A percentile compares a stretch with the other conserved stretches of the same genome.
These are phyloP conservation scores for Clupea harengus DNA, from an alignment of 2,113 vertebrate genomes.

Conservation along the genomic window DNA sequence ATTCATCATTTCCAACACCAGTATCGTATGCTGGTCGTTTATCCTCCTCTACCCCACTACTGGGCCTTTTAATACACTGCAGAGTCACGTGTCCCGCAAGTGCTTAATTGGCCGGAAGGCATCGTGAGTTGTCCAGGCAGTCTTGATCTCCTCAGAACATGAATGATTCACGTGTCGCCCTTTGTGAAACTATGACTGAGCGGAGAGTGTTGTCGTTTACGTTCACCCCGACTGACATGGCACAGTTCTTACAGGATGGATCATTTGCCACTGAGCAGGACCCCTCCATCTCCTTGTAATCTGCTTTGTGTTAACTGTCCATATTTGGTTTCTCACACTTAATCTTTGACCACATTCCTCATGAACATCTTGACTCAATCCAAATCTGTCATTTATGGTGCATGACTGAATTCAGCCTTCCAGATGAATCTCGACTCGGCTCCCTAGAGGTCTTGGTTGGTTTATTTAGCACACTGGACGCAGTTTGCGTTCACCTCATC, in stretches of 20 bases:
- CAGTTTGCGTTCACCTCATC: not conserved
- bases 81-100: not conserved
- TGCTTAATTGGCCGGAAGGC: not conserved
- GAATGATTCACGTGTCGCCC: conserved; percentile 24
- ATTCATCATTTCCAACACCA: not conserved
- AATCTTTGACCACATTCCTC: conserved; percentile 56
- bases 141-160: conserved; percentile 34
- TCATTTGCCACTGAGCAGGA: conserved; percentile 37
- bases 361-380: conserved; percentile 59
- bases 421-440: conserved; percentile 52
- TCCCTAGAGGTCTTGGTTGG: conserved; percentile 29
- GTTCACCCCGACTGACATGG: conserved; percentile 27
- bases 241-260: conserved; percentile 26
- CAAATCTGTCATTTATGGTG: conserved; percentile 46
- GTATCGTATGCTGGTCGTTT: not conserved
- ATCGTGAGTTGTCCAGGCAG: conserved; percentile 6
- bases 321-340: conserved; percentile 53
- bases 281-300: conserved; percentile 33
- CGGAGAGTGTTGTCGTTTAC: conserved; percentile 23
- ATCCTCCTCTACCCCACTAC: not conserved
- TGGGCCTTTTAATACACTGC: not conserved
- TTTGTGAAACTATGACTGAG: not conserved
- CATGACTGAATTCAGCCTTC: conserved; percentile 46
- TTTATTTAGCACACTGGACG: conserved; percentile 31
- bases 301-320: conserved; percentile 54